Conservation (phyloP, 2,888 invertebrate genomes). For the Zeuzera pyrina region DNA sequence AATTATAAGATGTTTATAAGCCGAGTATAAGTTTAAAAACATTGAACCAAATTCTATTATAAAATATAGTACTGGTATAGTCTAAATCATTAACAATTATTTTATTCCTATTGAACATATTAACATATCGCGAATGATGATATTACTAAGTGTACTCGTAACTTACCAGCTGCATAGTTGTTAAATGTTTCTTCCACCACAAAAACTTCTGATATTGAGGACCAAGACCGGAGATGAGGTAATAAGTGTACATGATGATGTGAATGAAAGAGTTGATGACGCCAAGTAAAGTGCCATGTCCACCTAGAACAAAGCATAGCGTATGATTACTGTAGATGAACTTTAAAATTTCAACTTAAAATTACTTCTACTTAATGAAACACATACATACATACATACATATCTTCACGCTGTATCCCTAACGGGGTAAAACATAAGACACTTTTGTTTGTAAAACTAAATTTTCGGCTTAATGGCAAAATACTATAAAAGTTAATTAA, state of each 20-base stretch:
- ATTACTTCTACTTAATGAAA: slow-evolving; percentile 14
- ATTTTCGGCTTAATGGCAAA: too few species aligned
- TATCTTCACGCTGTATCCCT: too few species aligned
- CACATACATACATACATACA: slow-evolving; percentile 3
- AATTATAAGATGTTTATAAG: too few species aligned
- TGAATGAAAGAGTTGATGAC: slow-evolving; percentile 92
- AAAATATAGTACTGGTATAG: too few species aligned
- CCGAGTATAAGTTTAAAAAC: too few species aligned
- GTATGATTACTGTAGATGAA: too few species aligned
- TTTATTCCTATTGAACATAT: slow-evolving; percentile 2
- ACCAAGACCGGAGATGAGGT: slow-evolving; percentile 89
- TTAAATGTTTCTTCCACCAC: slow-evolving; percentile 97
- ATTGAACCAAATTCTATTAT: slow-evolving; percentile 1
- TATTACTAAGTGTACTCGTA: slow-evolving; percentile 5
- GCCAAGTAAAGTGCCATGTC: slow-evolving; percentile 90
- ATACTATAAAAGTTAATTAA: too few species aligned
- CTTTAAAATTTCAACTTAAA: too few species aligned
- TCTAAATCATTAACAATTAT: slow-evolving; percentile 11
- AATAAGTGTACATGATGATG: slow-evolving; percentile 93
- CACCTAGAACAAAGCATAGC: slow-evolving; percentile 80
- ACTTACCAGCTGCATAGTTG: slow-evolving; percentile 86
- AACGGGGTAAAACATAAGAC: too few species aligned
- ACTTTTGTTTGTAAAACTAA: too few species aligned
- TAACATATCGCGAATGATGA: neutral
- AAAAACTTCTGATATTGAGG: slow-evolving; percentile 90